Percentiles rank a stretch among this genome's conserved stretches.
These are phyloP conservation scores for Celastrina argiolus DNA, from an alignment of 2,888 invertebrate species.

Conservation along the genomic window DNA sequence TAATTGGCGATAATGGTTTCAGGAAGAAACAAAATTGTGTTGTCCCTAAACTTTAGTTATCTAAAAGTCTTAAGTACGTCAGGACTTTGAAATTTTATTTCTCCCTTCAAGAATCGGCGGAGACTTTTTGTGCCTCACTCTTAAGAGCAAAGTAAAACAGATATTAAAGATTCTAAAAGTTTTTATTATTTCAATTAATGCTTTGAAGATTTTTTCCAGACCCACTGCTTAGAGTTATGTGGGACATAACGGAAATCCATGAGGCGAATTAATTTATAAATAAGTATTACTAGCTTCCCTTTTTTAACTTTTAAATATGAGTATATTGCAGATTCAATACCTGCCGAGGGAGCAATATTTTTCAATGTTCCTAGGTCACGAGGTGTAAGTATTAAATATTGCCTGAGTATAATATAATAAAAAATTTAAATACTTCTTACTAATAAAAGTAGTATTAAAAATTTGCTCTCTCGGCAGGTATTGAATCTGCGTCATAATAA, in stretches of 20 bases:
- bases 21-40: not conserved
- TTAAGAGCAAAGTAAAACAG: slow-evolving; percentile 21
- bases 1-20: not conserved
- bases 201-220: not conserved
- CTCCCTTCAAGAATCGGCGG: slow-evolving; percentile 7
- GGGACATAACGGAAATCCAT: not conserved
- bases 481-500: too few relatives aligned
- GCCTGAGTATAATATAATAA: too few relatives aligned
- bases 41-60: slow-evolving; percentile 17
- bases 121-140: slow-evolving; percentile 18
- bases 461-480: too few relatives aligned
- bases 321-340: too few relatives aligned
- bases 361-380: too few relatives aligned
- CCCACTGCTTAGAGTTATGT: not conserved
- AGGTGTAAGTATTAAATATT: too few relatives aligned
- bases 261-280: not conserved
- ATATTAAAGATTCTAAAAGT: slow-evolving; percentile 21
- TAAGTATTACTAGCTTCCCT: too few relatives aligned
- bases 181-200: slow-evolving; percentile 14
- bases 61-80: slow-evolving; percentile 20
- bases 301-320: too few relatives aligned
- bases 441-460: too few relatives aligned
- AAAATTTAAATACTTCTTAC: too few relatives aligned
- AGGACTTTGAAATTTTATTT: slow-evolving; percentile 11
- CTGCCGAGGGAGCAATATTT: too few relatives aligned